These are phyloP conservation scores for Archips xylosteana DNA, from an alignment of 2,888 invertebrate species.

Conservation along the genomic window DNA sequence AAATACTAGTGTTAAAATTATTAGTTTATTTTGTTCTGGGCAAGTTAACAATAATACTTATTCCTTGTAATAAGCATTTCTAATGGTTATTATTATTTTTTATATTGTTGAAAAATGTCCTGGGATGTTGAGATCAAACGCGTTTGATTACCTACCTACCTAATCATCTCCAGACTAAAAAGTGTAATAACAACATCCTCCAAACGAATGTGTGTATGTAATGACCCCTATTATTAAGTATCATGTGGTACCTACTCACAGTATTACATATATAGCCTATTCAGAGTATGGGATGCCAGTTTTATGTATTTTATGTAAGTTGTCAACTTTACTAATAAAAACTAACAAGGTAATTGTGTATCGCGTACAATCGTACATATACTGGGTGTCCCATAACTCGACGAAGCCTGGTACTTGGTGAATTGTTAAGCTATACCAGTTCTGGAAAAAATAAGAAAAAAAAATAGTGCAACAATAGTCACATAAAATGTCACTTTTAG, in stretches of 20 bases:
- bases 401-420: no score
- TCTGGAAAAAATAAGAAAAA: no score
- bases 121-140: not conserved
- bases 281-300: not conserved
- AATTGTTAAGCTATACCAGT: no score
- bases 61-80: not conserved
- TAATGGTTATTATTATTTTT: not conserved
- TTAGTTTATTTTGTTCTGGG: not conserved
- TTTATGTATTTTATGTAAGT: not conserved
- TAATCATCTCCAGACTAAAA: not conserved
- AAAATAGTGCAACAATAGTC: no score
- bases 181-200: no score
- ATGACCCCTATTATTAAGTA: not conserved
- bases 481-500: no score
- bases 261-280: not conserved
- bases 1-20: not conserved
- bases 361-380: not conserved
- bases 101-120: not conserved
- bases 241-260: not conserved
- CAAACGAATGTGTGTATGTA: not conserved
- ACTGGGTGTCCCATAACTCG: no score
- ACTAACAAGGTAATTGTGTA: constrained; percentile 37
- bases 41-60: not conserved
- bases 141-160: not conserved
- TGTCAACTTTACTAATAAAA: constrained; percentile 26